Percentiles rank a stretch among this genome's conserved stretches.
phyloP scores from a whole-genome alignment of 1,140 invertebrate species.

The Drosophila micromelanica region DNA sequence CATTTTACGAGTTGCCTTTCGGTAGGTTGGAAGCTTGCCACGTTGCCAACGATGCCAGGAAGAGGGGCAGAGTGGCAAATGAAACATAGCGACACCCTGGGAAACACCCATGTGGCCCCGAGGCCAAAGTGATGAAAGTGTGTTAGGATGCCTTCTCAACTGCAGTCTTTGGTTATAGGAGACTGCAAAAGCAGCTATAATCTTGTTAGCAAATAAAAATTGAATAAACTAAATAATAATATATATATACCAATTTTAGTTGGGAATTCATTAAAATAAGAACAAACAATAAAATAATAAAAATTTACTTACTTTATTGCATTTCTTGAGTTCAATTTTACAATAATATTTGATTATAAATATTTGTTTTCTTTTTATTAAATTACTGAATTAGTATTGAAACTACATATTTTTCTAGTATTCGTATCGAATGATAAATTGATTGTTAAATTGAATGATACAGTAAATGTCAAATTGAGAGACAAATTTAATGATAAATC shows the following conservation, averaged over 20 bases:
- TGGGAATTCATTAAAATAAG: too few relatives aligned
- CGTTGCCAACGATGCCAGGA: slow-evolving; percentile 10
- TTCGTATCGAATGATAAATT: too few relatives aligned
- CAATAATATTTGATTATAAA: too few relatives aligned
- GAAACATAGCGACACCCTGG: slow-evolving; percentile 24
- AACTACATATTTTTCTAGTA: too few relatives aligned
- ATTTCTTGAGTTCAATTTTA: too few relatives aligned
- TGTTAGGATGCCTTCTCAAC: slow-evolving; percentile 39
- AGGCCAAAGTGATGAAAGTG: slow-evolving; percentile 58
- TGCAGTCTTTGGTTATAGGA: slow-evolving; percentile 12
- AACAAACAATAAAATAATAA: too few relatives aligned
- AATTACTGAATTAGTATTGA: too few relatives aligned
- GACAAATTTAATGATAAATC: slow-evolving; percentile 29
- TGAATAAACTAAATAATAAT: too few relatives aligned
- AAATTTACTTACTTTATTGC: too few relatives aligned
- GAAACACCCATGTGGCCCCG: slow-evolving; percentile 40
- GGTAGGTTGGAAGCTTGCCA: slow-evolving; percentile 68
- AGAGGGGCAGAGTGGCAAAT: not conserved
- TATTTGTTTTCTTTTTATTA: too few relatives aligned
- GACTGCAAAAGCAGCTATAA: slow-evolving; percentile 24
- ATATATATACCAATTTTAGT: too few relatives aligned
- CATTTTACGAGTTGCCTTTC: slow-evolving; percentile 77
- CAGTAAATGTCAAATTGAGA: slow-evolving; percentile 9
- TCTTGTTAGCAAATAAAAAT: not conserved
- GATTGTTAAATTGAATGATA: slow-evolving; percentile 3